phyloP scores from a whole-genome alignment of 2,888 invertebrate species.

The Lasius fuliginosus region DNA sequence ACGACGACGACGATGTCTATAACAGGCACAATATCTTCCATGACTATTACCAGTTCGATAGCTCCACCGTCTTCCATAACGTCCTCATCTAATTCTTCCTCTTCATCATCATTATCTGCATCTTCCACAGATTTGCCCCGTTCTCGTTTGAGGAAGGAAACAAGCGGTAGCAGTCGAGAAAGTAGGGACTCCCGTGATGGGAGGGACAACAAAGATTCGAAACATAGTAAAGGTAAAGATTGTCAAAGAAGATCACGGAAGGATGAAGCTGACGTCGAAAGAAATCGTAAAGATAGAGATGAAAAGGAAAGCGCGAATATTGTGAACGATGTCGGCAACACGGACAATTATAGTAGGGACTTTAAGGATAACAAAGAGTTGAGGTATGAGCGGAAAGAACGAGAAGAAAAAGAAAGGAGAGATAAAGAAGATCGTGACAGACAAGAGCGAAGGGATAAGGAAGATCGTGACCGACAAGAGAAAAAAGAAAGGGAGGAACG shows the following conservation, averaged over 20 bases:
- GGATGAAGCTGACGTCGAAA: conserved; percentile 78
- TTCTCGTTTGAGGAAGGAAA: conserved; percentile 79
- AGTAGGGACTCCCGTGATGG: conserved; percentile 83
- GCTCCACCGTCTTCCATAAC: conserved; percentile 70
- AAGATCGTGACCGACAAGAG: conserved; percentile 79
- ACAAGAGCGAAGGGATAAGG: conserved; percentile 79
- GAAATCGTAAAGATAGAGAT: conserved; percentile 78
- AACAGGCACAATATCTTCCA: conserved; percentile 70
- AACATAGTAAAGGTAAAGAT: conserved; percentile 83
- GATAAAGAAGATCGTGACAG: conserved; percentile 80
- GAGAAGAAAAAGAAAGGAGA: conserved; percentile 77
- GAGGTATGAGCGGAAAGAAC: conserved; percentile 80
- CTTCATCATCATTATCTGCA: conserved; percentile 72
- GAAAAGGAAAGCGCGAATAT: conserved; percentile 71
- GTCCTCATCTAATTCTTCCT: conserved; percentile 70
- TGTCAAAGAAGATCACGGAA: conserved; percentile 81
- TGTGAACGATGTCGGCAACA: conserved; percentile 67
- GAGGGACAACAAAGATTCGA: conserved; percentile 82
- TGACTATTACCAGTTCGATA: conserved; percentile 63
- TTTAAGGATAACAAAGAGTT: conserved; percentile 77
- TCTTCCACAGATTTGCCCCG: conserved; percentile 76
- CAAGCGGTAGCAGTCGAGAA: conserved; percentile 75
- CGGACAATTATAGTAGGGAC: conserved; percentile 72
- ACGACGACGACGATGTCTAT: conserved; percentile 74
- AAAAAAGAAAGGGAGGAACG: conserved; percentile 81